phyloP scores from a whole-genome alignment of 2,797 vertebrate genomes.

The Etheostoma perlongum region DNA sequence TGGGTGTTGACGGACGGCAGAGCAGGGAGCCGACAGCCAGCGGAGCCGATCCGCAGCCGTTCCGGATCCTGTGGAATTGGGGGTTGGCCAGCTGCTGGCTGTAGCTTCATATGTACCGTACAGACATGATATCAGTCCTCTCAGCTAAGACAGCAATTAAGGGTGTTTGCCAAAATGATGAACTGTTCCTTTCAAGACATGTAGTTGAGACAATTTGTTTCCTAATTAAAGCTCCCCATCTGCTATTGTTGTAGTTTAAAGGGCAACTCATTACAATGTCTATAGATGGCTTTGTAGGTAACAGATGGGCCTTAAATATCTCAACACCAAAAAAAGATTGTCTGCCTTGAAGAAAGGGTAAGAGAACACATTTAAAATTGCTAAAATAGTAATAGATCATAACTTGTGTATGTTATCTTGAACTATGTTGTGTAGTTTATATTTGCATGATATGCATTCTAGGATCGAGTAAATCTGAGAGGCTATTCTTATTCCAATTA shows the following conservation, averaged over 20 bases:
- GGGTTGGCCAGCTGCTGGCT: neutral
- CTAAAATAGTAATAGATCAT: neutral
- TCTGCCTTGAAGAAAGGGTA: neutral
- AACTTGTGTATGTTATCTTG: neutral
- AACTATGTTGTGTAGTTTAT: neutral
- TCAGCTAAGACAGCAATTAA: neutral
- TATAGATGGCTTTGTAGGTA: conserved; percentile 23
- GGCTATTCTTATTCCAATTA: neutral
- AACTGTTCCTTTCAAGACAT: conserved; percentile 16
- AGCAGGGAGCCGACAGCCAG: no score
- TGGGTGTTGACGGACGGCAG: no score
- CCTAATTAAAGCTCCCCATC: conserved; percentile 47
- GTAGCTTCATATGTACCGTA: neutral
- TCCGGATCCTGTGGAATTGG: no score
- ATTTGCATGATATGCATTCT: neutral
- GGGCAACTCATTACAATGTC: conserved; percentile 23
- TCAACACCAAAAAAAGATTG: neutral
- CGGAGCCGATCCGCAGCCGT: no score
- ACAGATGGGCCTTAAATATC: conserved; percentile 35
- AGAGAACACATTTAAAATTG: neutral
- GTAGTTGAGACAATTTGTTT: conserved; percentile 36
- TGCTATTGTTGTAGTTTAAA: conserved; percentile 34
- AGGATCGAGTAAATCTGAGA: neutral
- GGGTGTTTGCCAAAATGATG: neutral
- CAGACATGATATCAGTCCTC: neutral